Conservation (phyloP, 2,888 invertebrate species). For the Cacoxenus indagator region DNA sequence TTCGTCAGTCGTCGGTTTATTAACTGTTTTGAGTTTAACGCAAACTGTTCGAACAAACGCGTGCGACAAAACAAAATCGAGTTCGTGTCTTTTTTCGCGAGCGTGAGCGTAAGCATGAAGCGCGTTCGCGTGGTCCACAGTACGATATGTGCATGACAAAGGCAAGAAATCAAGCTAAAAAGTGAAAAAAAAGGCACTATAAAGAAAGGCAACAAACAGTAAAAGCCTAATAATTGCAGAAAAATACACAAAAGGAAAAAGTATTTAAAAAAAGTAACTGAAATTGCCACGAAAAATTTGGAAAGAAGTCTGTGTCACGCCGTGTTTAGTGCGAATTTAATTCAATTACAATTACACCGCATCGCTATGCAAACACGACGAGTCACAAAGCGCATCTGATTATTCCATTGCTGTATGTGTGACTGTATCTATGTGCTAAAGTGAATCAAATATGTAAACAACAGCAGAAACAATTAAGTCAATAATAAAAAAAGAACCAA, state of each 20-base stretch:
- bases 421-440: background rate
- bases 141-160: too few relatives aligned
- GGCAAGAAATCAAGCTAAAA: too few relatives aligned
- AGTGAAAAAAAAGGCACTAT: too few relatives aligned
- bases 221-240: too few relatives aligned
- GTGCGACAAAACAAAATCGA: too few relatives aligned
- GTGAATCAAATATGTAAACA: constrained; percentile 17
- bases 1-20: constrained; percentile 65
- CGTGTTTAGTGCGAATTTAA: constrained; percentile 20
- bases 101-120: too few relatives aligned
- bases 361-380: background rate
- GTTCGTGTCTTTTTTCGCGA: too few relatives aligned
- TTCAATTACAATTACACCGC: constrained; percentile 39
- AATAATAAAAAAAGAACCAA: constrained; percentile 24
- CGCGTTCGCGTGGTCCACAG: too few relatives aligned
- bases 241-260: too few relatives aligned
- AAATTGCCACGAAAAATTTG: constrained; percentile 26
- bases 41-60: constrained; percentile 54
- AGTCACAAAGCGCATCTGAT: background rate
- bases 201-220: too few relatives aligned
- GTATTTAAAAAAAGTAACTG: background rate
- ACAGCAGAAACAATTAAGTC: background rate
- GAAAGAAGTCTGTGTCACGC: constrained; percentile 19
- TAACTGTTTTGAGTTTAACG: constrained; percentile 63
- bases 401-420: background rate